Evolutionary conservation across 2,113 vertebrate genomes (phyloP), one percentile per base, ranked within the genome.

Genomic region (Pelobates fuscus): DNA sequence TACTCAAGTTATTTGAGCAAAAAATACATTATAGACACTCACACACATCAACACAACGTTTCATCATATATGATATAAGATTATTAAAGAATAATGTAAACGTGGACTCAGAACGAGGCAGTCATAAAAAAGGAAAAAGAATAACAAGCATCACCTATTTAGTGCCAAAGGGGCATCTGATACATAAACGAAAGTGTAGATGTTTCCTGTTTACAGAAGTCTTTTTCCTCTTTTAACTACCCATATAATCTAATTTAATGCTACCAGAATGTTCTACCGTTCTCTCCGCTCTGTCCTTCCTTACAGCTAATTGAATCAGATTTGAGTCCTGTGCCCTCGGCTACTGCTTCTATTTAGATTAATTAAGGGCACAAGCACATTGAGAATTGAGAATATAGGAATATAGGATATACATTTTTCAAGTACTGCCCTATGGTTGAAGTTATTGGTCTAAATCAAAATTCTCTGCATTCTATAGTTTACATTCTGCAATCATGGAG

Each of bases 241-340:
- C 52, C 52, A 55, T 55, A 23, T 55, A 20, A 55, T 55, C 21
- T 55, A 55, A 55, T 55, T 55, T 55, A 55, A 55, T 55, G 52
- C 52, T 55, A 8, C 7, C n/a, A 55, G 44, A n/a, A 49, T 55
- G n/a, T 55, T 21, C 12, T 55, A 6, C 52, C 21, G 21, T 55
- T 23, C 21, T 55, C n/a, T 23, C 21, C 21, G 5, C 12, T 55
- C 17, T 55, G 21, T 21, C 6, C 21, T 55, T 55, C 52, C 52
- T 55, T 55, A 55, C 52, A 4, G 20, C 8, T 21, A 2, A 55
- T 55, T 23, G 2, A 55, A 55, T 20, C 52, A 55, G 5, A 55
- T 7, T 8, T 55, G 52, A 23, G 5, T 55, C 52, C 8, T 2
- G 21, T 18, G 52, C 20, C 20, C 52, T 55, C 8, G n/a, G 52